phyloP scores from a whole-genome alignment of 2,797 vertebrate genomes.

The Basileuterus tristriatus region DNA sequence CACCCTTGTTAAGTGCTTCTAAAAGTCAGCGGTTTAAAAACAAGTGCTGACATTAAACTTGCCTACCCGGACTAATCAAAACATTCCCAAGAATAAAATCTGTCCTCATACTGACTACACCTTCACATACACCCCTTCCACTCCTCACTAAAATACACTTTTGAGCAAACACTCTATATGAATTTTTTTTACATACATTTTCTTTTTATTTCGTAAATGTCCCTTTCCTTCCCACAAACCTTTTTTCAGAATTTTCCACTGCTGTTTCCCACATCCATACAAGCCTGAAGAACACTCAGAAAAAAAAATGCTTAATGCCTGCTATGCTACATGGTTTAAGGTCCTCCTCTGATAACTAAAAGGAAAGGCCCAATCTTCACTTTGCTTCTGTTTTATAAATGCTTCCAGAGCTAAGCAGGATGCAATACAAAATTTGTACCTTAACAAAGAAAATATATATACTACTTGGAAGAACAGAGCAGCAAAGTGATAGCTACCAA shows the following conservation, averaged over 20 bases:
- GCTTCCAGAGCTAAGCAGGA: neutral
- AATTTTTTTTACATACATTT: neutral
- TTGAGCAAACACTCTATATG: neutral
- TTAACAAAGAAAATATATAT: neutral
- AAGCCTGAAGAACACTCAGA: neutral
- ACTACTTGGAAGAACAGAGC: neutral
- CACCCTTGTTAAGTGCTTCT: neutral
- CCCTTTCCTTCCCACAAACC: neutral
- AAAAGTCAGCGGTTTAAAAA: neutral
- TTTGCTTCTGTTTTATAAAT: neutral
- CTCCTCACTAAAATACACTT: neutral
- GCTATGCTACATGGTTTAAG: rapidly evolving
- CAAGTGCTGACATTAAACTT: neutral
- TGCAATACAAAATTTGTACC: neutral
- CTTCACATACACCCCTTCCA: neutral
- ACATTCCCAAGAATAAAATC: neutral
- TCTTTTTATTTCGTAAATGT: neutral
- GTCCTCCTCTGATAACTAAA: neutral
- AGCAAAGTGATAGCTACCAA: neutral
- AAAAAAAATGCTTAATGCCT: neutral
- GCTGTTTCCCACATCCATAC: neutral
- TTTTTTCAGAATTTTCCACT: neutral
- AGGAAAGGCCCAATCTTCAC: neutral
- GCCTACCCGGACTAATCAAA: neutral
- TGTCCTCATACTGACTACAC: neutral